phyloP scores from a whole-genome alignment of 2,797 vertebrate species.

The Heterohyrax brucei region DNA sequence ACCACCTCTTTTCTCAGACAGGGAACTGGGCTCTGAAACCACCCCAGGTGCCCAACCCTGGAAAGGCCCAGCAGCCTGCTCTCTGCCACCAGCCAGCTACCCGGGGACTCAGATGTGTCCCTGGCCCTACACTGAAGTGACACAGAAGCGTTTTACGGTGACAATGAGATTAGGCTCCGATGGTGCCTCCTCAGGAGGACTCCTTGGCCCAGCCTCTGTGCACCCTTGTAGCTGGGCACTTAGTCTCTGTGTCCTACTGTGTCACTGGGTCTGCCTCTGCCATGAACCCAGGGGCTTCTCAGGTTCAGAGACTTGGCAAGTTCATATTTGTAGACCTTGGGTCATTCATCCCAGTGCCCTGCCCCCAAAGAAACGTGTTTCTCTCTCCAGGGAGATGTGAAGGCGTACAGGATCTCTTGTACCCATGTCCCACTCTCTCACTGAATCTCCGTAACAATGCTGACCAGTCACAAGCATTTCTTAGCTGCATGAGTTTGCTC shows the following conservation, averaged over 20 bases:
- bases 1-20: neutral
- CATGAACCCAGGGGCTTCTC: accelerated
- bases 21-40: neutral
- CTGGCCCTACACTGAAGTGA: neutral
- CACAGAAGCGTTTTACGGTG: accelerated
- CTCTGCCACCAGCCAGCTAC: neutral
- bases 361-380: neutral
- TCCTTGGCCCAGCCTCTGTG: no score
- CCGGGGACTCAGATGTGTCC: neutral
- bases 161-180: accelerated
- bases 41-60: neutral
- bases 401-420: no score
- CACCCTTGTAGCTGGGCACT: no score
- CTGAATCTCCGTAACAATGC: neutral
- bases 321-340: neutral
- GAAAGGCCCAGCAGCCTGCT: neutral
- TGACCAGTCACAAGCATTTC: neutral
- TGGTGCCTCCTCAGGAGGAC: neutral
- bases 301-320: no score
- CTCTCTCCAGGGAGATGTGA: neutral
- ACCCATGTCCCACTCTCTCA: accelerated
- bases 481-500: no score
- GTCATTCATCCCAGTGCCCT: neutral
- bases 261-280: neutral
- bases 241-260: neutral